These are phyloP conservation scores for Gymnopithys bicolor DNA, from an alignment of 2,797 vertebrate genomes.

Conservation along the genomic window DNA sequence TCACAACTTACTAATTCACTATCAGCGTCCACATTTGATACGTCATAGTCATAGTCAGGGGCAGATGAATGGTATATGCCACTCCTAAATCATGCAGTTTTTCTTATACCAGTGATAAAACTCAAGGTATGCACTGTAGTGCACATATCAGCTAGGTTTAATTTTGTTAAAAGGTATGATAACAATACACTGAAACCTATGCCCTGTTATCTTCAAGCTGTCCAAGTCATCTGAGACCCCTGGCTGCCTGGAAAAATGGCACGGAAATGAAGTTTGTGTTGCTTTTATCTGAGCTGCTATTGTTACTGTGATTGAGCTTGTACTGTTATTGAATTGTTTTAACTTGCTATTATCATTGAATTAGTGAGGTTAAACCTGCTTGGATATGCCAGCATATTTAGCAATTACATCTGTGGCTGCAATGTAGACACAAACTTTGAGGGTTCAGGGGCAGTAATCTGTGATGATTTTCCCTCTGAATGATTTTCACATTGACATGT, in stretches of 20 bases:
- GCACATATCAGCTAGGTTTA: not conserved
- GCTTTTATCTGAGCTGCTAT: not conserved
- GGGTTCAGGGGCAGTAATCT: not conserved
- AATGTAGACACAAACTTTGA: not conserved
- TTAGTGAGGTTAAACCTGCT: not conserved
- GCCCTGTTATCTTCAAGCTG: not conserved
- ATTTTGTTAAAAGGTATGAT: not conserved
- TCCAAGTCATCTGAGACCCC: not conserved
- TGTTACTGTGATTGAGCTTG: not conserved
- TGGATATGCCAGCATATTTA: not conserved
- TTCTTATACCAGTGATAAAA: not conserved
- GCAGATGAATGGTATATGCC: not conserved
- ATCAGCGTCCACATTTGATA: not conserved
- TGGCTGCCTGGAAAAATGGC: not conserved
- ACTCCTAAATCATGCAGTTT: not conserved
- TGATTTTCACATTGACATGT: not conserved
- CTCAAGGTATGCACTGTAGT: accelerated
- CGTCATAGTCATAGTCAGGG: not conserved
- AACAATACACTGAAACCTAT: not conserved
- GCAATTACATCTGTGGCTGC: not conserved
- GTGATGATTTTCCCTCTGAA: not conserved
- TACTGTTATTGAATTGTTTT: not conserved
- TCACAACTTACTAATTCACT: not conserved
- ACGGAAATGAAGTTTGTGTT: not conserved
- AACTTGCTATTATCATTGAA: not conserved